phyloP scores from a whole-genome alignment of 2,113 vertebrate species.

The Myotis lucifugus region DNA sequence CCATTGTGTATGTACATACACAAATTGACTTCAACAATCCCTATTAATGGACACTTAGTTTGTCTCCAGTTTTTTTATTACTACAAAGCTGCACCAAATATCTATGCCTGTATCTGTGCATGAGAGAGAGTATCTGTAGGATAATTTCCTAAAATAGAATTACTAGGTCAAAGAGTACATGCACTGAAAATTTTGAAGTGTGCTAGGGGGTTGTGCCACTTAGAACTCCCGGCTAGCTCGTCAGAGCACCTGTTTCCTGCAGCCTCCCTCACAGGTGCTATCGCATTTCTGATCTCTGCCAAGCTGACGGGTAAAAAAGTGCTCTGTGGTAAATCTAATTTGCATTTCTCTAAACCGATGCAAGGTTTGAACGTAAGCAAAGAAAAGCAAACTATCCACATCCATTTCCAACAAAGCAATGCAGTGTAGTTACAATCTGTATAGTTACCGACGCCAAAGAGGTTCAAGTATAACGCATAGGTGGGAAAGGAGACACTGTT shows the following conservation, averaged over 20 bases:
- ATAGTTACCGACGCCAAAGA: neutral
- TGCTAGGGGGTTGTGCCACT: neutral
- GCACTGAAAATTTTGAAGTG: neutral
- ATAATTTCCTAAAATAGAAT: neutral
- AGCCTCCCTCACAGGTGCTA: neutral
- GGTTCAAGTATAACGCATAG: neutral
- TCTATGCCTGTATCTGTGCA: neutral
- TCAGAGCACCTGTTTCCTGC: neutral
- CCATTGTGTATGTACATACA: neutral
- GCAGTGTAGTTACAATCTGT: neutral
- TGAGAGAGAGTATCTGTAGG: neutral
- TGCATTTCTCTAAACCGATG: neutral
- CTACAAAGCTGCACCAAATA: neutral
- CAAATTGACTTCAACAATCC: neutral
- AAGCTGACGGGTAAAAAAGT: neutral
- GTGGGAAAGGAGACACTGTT: neutral
- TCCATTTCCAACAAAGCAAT: neutral
- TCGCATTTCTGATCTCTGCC: neutral
- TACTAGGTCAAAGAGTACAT: neutral
- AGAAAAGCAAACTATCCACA: neutral
- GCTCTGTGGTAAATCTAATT: neutral
- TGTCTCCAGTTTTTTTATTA: neutral
- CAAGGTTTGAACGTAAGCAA: neutral
- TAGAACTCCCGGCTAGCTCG: neutral
- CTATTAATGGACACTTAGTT: neutral